These are phyloP conservation scores for Crenuchus spilurus DNA, from an alignment of 2,797 vertebrate species.

Conservation along the genomic window DNA sequence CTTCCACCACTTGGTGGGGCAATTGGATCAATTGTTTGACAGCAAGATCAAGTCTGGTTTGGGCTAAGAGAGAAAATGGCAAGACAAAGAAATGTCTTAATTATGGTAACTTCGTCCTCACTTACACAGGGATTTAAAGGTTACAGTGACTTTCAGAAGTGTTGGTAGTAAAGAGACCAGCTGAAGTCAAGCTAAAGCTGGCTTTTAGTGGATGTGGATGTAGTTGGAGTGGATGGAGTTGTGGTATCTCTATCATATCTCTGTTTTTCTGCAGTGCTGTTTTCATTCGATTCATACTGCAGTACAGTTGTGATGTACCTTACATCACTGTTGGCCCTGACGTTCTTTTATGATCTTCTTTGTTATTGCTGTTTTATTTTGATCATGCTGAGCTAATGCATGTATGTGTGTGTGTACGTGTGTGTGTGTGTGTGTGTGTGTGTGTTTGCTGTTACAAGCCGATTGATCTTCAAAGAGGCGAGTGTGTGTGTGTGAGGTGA, in stretches of 20 bases:
- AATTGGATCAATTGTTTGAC: constrained; percentile 3
- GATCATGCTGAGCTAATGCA: constrained; percentile 11
- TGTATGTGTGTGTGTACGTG: constrained; percentile 4
- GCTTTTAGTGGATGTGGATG: neutral
- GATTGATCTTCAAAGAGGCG: constrained; percentile 39
- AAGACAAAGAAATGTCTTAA: neutral
- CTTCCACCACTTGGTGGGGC: constrained; percentile 36
- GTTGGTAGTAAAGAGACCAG: no score
- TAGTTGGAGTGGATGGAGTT: neutral
- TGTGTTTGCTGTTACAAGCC: neutral
- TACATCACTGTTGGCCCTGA: neutral
- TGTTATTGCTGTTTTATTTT: constrained; percentile 4
- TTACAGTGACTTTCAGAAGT: neutral
- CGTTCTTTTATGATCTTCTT: neutral
- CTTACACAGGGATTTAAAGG: no score
- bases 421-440: neutral
- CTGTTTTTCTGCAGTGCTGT: neutral
- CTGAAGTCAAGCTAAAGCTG: neutral
- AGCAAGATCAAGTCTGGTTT: neutral
- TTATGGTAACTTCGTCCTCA: constrained; percentile 2
- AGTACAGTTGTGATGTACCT: neutral
- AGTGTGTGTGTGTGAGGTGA: constrained; percentile 48
- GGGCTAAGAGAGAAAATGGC: neutral
- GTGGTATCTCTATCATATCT: neutral
- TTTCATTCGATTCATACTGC: neutral